Base-by-base conservation (phyloP, 2,797 vertebrate genomes). In the Cyprinodon diabolis region DNA sequence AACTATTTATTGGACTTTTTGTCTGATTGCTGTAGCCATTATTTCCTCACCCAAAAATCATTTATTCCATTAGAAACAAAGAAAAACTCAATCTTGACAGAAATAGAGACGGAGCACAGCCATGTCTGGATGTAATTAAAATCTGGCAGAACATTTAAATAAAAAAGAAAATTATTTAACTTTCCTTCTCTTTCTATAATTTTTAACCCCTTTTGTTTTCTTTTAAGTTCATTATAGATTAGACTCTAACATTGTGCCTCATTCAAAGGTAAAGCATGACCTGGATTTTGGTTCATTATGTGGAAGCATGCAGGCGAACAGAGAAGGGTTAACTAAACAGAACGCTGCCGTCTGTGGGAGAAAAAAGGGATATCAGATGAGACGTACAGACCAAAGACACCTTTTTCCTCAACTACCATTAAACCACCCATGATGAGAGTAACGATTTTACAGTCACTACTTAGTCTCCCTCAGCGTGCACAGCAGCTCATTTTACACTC, bases 31-130 rank as follows among this genome's bases (percentile, higher is more conserved):
- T 30, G 30, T 30, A 30, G 30, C 30, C 30, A 30, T 30, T 30
- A 30, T 30, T 30, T 30, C 30, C 2, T 30, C 30, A 30, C 30
- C 30, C 30, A 30, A 30, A 30, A 30, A 30, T 30, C 30, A 11
- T 63, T n/a, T 63, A 15, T 68, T 74, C 15, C 25, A 23, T 30
- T 49, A 66, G 55, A 82, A 14, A 10, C 9, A 43, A 45, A 8
- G 67, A 82, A 63, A 9, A 66, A 60, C 43, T 17, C 3, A 73
- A 15, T 30, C 30, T 30, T 30, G 55, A 62, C 60, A 54, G 19
- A 40, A 19, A 62, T 8, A 63, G 37, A 55, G 48, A 49, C 4
- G 5, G 1, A 49, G 23, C 23, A 23, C 10, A 2, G 0, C 1
- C 54, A 12, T 12, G n/a, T 0, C 54, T 23, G 9, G 12, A 1